phyloP scores from a whole-genome alignment of 2,888 invertebrate species.

The Cataglyphis altisquamis region DNA sequence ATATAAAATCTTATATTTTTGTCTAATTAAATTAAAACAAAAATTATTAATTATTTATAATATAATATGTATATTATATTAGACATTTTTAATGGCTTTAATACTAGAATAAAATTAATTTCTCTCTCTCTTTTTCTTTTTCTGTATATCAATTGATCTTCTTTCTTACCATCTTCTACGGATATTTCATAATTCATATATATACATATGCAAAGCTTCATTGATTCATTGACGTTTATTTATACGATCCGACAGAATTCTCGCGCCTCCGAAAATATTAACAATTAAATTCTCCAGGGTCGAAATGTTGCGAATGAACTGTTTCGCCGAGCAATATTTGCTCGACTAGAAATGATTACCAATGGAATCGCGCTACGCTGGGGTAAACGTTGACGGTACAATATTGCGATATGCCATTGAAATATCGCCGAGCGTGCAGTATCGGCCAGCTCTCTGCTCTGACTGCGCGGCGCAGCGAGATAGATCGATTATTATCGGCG shows the following conservation, averaged over 20 bases:
- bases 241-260: neutral
- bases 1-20: neutral
- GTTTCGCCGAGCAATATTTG: conserved; percentile 59
- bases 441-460: conserved; percentile 43
- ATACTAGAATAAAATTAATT: neutral
- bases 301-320: conserved; percentile 55
- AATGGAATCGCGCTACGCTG: conserved; percentile 54
- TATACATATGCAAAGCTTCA: neutral
- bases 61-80: neutral
- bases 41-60: neutral
- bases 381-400: conserved; percentile 70
- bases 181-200: neutral
- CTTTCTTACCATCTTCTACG: neutral
- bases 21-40: neutral
- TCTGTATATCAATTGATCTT: neutral
- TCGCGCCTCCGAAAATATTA: conserved; percentile 10
- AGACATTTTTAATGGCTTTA: neutral
- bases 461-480: conserved; percentile 35
- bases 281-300: conserved; percentile 41
- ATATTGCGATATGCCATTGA: conserved; percentile 71
- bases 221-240: conserved; percentile 34
- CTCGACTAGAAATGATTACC: conserved; percentile 71
- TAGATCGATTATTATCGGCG: conserved; percentile 73
- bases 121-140: neutral
- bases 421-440: conserved; percentile 71